A percentile compares a stretch with the other conserved stretches of the same genome.
These are phyloP conservation scores for Grallaria varia DNA, from an alignment of 2,113 vertebrate genomes.

Conservation along the genomic window DNA sequence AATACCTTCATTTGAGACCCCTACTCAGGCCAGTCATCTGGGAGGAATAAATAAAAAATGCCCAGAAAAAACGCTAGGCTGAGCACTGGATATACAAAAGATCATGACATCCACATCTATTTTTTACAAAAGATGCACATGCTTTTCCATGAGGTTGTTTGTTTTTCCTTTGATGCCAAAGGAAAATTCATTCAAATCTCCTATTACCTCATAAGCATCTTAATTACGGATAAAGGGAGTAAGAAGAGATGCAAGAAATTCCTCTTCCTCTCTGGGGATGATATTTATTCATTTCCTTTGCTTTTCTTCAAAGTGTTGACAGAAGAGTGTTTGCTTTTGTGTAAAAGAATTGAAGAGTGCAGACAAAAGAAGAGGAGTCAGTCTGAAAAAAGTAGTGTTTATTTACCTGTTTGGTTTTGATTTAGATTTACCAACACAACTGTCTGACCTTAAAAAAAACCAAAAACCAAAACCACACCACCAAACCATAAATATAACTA, in stretches of 20 bases:
- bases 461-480: neutral
- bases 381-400: rapidly evolving
- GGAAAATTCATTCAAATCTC: neutral
- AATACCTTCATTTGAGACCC: neutral
- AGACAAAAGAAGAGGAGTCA: neutral
- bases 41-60: neutral
- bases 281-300: neutral
- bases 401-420: neutral
- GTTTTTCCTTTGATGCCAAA: neutral
- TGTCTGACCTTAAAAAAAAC: neutral
- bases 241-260: neutral
- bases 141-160: neutral
- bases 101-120: neutral
- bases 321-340: neutral
- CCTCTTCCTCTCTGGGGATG: neutral
- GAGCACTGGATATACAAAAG: neutral
- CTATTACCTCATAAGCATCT: neutral
- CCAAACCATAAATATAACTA: neutral
- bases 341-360: neutral
- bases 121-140: neutral
- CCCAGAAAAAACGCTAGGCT: neutral
- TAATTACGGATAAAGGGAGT: neutral
- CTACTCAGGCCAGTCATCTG: neutral
- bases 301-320: neutral
- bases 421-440: neutral